Percentiles rank a stretch among this genome's conserved stretches.
Evolutionary conservation across 1,140 invertebrate species (phyloP).

Genomic region (Drosophila grimshawi): DNA sequence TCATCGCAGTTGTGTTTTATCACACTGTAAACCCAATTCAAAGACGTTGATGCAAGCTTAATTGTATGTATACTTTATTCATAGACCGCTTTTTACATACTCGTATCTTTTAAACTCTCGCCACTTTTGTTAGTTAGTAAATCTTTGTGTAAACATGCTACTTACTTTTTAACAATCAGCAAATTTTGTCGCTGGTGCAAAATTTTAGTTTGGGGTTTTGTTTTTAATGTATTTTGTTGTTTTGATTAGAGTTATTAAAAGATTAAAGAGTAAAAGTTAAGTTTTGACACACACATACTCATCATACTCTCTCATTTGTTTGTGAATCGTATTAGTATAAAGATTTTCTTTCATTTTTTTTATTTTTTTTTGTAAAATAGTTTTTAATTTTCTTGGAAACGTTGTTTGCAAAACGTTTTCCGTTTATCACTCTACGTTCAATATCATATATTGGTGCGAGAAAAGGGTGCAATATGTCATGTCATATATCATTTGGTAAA

Average conservation of each 20-base stretch:
- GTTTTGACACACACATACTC: conserved; percentile 52
- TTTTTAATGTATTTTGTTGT: conserved; percentile 23
- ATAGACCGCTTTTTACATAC: conserved; percentile 54
- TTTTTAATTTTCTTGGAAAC: conserved; percentile 45
- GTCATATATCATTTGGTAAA: conserved; percentile 22
- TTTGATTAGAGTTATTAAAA: conserved; percentile 59
- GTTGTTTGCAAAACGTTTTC: conserved; percentile 20
- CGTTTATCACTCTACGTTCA: conserved; percentile 75
- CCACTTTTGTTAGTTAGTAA: conserved; percentile 36
- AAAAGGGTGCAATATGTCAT: conserved; percentile 65
- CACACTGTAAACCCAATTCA: conserved; percentile 10
- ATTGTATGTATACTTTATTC: conserved; percentile 45
- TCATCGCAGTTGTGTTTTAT: not conserved
- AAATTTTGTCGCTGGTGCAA: conserved; percentile 49
- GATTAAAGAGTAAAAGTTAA: conserved; percentile 49
- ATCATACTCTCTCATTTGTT: conserved; percentile 53
- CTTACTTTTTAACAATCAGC: conserved; percentile 64
- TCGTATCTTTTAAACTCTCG: conserved; percentile 28
- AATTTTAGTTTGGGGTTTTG: conserved; percentile 16
- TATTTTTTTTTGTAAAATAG: conserved; percentile 60
- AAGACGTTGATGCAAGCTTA: conserved; percentile 36
- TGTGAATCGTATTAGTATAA: conserved; percentile 24
- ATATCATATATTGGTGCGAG: conserved; percentile 79
- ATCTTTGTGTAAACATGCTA: conserved; percentile 67
- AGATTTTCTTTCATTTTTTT: not conserved